These are phyloP conservation scores for Drosophila siamana DNA, from an alignment of 2,888 invertebrate genomes.

Conservation along the genomic window DNA sequence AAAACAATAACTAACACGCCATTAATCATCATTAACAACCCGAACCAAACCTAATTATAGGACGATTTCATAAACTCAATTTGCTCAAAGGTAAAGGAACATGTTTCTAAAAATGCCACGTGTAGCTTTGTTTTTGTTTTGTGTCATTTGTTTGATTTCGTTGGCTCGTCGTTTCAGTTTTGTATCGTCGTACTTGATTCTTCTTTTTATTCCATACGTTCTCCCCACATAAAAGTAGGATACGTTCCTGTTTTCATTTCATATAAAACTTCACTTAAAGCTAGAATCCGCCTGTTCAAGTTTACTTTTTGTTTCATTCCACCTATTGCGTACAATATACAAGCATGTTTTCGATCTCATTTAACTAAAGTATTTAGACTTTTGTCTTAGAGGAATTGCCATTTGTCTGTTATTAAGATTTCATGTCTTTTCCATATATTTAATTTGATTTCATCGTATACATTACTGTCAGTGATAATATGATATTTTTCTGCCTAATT, in stretches of 20 bases:
- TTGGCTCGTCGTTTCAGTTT: constrained; percentile 47
- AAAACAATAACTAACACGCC: constrained; percentile 66
- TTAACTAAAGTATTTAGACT: background rate
- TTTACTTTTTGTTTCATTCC: background rate
- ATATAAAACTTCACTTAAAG: background rate
- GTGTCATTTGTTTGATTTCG: constrained; percentile 43
- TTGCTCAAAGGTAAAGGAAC: constrained; percentile 90
- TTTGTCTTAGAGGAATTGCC: no score
- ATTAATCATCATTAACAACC: constrained; percentile 78
- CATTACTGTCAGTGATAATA: no score
- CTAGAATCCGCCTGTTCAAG: background rate
- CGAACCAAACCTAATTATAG: constrained; percentile 84
- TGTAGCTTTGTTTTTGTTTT: constrained; percentile 62
- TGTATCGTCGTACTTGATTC: background rate
- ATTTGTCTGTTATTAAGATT: no score
- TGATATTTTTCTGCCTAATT: no score
- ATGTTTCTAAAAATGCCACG: constrained; percentile 64
- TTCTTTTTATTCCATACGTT: constrained; percentile 24
- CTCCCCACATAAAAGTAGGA: background rate
- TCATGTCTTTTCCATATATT: no score
- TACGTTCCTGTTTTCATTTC: background rate
- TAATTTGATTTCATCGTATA: no score
- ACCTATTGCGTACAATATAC: no score
- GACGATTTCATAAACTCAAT: constrained; percentile 92
- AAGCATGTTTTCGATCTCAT: background rate